Evolutionary conservation across 1,140 invertebrate genomes (phyloP).

Genomic region (Tigriopus japonicus): DNA sequence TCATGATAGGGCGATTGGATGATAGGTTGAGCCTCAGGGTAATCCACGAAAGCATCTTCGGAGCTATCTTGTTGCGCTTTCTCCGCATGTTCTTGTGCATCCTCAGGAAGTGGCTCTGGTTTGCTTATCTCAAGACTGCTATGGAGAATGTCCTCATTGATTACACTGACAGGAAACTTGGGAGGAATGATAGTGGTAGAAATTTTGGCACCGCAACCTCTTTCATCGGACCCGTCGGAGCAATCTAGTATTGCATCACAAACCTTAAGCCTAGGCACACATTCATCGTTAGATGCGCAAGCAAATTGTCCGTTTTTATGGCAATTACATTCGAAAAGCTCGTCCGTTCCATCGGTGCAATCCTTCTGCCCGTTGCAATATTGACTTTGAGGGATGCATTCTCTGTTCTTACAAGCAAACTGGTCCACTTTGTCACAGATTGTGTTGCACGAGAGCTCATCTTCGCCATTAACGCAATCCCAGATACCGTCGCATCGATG

Average conservation of each 20-base stretch:
- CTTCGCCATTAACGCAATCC: conserved; percentile 5
- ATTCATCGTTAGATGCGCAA: not conserved
- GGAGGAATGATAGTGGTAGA: too few relatives aligned
- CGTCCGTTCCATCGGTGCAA: conserved; percentile 19
- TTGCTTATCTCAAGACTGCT: not conserved
- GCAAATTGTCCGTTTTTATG: conserved; percentile 1
- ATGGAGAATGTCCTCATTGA: too few relatives aligned
- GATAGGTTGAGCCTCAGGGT: not conserved
- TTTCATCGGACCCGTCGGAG: conserved; percentile 10
- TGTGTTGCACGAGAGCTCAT: conserved; percentile 4
- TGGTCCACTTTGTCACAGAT: not conserved
- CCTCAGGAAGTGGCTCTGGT: not conserved
- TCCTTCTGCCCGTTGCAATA: conserved; percentile 18
- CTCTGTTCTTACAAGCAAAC: conserved; percentile 4
- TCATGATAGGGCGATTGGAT: not conserved
- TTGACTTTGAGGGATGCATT: conserved; percentile 18
- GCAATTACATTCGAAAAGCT: conserved; percentile 16
- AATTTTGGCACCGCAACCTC: not conserved
- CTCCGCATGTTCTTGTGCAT: not conserved
- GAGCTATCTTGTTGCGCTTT: not conserved
- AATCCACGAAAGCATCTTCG: too few relatives aligned
- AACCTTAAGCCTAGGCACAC: not conserved
- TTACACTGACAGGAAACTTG: too few relatives aligned
- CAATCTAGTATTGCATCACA: conserved; percentile 10
- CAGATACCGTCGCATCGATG: conserved; percentile 1